phyloP scores from a whole-genome alignment of 2,888 invertebrate genomes.

The Pachymerium ferrugineum region DNA sequence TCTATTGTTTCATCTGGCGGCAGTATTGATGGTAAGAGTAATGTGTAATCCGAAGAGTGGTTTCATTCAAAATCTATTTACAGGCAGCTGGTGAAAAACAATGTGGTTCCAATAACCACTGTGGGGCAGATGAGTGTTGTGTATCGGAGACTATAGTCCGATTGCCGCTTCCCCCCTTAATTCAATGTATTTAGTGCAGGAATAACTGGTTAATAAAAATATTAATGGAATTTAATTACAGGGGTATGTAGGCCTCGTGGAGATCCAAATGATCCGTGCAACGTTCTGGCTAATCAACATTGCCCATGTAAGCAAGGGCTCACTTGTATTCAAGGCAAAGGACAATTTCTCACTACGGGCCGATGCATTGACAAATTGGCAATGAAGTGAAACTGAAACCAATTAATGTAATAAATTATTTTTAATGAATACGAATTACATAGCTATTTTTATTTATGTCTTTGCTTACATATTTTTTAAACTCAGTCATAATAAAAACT shows the following conservation, averaged over 20 bases:
- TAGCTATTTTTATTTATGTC: not conserved
- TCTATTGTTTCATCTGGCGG: no score
- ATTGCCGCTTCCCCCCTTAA: not conserved
- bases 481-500: no score
- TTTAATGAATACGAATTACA: not conserved
- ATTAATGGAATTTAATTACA: not conserved
- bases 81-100: not conserved
- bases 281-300: not conserved
- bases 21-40: no score
- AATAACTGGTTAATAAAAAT: not conserved
- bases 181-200: not conserved
- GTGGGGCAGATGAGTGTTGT: not conserved
- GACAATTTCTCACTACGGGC: not conserved
- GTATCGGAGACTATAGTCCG: not conserved
- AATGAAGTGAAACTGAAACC: not conserved
- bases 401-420: not conserved
- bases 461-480: no score
- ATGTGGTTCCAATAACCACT: not conserved
- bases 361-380: not conserved
- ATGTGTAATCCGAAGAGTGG: not conserved
- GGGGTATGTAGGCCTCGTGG: slow-evolving; percentile 2
- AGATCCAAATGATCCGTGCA: not conserved
- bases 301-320: not conserved
- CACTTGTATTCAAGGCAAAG: not conserved
- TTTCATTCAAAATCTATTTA: not conserved